Evolutionary conservation across 1,140 invertebrate species (phyloP), one percentile per base, ranked within the genome.

Genomic region (Plutomurus gul): DNA sequence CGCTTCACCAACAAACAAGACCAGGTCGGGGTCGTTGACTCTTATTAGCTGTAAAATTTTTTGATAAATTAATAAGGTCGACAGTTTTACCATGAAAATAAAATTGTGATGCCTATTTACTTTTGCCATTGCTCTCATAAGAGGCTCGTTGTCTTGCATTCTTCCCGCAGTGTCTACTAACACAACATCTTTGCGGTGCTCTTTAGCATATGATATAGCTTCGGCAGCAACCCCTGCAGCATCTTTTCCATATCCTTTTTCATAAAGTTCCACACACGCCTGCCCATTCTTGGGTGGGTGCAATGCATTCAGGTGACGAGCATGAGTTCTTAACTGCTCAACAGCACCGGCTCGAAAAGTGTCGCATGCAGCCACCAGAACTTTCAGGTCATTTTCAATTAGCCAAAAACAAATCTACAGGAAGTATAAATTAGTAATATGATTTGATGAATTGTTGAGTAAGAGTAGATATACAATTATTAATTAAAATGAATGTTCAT

Each of bases 91-190:
- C 40, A 43, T 43, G 8, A 43, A 10, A 43, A n/a, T n/a, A 43
- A 43, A n/a, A n/a, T n/a, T n/a, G n/a, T n/a, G n/a, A n/a, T n/a
- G n/a, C n/a, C n/a, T 43, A 49, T 20, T 81, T 85, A 92, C 90
- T 88, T 99, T 99, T 4, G 97, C 93, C 13, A 99, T 88, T 11
- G 97, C 95, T 84, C 95, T 90, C 98, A 99, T 99, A 8, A 99
- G 88, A 0, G 98, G 98, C 87, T 99, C 98, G 87, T 99, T 99
- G 87, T 99, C 97, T 87, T 99, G 98, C 98, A 99, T 99, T 81
- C 98, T 90, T 7, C 98, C 98, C 33, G 98, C 97, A 1, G 98
- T 99, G 87, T 99, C 98, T 13, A 99, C 92, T 5, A 99, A 87
- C 18, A 99, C 97, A 16, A 99, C 91, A 88, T 99, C 96, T 60